Evolutionary conservation across 2,797 vertebrate genomes (phyloP), one percentile per base, ranked within the genome.

Genomic region (Siniperca obscura): DNA sequence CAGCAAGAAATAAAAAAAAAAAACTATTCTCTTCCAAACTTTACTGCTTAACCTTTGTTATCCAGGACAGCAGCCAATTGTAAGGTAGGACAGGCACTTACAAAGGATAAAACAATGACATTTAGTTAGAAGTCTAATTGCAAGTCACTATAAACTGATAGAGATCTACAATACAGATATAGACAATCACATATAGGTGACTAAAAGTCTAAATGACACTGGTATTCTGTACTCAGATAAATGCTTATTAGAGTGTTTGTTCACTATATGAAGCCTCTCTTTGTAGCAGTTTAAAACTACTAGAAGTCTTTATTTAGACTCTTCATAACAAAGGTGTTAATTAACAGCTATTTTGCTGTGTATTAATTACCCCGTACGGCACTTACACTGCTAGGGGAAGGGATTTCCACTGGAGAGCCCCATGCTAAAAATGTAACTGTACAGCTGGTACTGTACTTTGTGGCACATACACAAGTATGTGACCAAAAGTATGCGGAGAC

Each of bases 371-470:
- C 16, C 25, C 50, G 7, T 14, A 50, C 6, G 16, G 14, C 55
- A 68, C 16, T 65, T 68, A 62, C 40, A 27, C 40, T 27, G 38
- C 7, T 69, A 38, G 65, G 34, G 19, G 13, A 22, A 67, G 14
- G 55, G 62, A 25, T 74, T 73, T 70, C 65, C 67, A 61, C 3
- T 74, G 48, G 48, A 52, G 57, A 81, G 70, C 76, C 73, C 60
- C 34, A 0, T 11, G 73, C 64, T 76, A 65, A 70, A 79, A 81
- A 62, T 71, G 69, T 79, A 57, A 10, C 27, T 21, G 48, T 27
- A 34, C 61, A 69, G 44, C 42, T 70, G 4, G 38, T 64, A 13
- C 11, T 38, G 13, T 38, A 14, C 44, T 65, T 4, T 56, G 27
- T 60, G 6, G 17, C 10, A 16, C 16, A 22, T 7, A 11, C 17